phyloP scores from a whole-genome alignment of 2,113 vertebrate species.

The Macheiramphus alcinus region DNA sequence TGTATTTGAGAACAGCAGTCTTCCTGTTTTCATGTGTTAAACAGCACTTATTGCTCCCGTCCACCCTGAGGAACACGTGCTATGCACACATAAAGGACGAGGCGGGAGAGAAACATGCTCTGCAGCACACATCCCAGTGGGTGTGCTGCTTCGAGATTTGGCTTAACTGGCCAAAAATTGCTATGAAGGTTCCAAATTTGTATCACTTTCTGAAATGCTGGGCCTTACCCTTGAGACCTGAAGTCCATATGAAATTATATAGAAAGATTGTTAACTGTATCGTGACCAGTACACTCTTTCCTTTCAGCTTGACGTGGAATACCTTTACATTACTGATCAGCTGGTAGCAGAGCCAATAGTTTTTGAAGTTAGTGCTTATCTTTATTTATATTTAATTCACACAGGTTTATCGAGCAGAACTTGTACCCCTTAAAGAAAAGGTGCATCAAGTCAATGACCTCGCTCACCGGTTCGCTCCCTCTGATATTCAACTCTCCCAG shows the following conservation, averaged over 20 bases:
- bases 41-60: rapidly evolving
- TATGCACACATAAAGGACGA: not conserved
- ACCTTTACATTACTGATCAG: not conserved
- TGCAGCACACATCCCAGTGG: not conserved
- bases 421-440: constrained; percentile 87
- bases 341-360: not conserved
- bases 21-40: not conserved
- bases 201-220: not conserved
- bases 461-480: constrained; percentile 78
- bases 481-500: constrained; percentile 86
- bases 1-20: not conserved
- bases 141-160: not conserved
- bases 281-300: not conserved
- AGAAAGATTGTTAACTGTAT: not conserved
- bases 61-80: rapidly evolving
- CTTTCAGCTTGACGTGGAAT: not conserved
- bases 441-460: constrained; percentile 87
- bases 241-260: not conserved
- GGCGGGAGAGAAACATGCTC: not conserved
- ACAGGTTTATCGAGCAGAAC: constrained; percentile 88
- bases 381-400: not conserved
- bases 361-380: not conserved
- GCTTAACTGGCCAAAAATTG: not conserved
- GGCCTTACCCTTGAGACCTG: not conserved
- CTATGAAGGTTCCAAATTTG: not conserved